These are phyloP conservation scores for Oryctes rhinoceros DNA, from an alignment of 1,140 invertebrate genomes.

Conservation along the genomic window DNA sequence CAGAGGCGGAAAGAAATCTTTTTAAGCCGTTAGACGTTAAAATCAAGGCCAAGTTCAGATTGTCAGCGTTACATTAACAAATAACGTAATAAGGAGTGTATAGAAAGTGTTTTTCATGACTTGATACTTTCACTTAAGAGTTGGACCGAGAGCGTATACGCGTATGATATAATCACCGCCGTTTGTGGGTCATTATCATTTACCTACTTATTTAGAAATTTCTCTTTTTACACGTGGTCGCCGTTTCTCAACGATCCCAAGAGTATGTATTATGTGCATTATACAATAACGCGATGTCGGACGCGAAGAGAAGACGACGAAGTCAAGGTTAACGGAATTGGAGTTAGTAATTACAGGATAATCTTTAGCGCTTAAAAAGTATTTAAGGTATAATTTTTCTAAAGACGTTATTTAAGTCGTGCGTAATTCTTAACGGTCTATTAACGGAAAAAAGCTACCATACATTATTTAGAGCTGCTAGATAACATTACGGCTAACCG, in stretches of 20 bases:
- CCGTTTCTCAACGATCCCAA: neutral
- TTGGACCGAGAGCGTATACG: neutral
- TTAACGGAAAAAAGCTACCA: too few species aligned
- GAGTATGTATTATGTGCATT: neutral
- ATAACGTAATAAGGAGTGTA: conserved; percentile 11
- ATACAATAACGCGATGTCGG: too few species aligned
- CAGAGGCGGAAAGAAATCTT: too few species aligned
- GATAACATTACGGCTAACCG: too few species aligned
- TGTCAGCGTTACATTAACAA: conserved; percentile 18
- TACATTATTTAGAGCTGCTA: too few species aligned
- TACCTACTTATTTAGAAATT: conserved; percentile 19
- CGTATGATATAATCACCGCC: conserved; percentile 15
- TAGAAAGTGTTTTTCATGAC: conserved; percentile 22
- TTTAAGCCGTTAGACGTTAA: neutral
- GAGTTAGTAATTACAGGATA: too few species aligned
- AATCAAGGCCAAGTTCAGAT: conserved; percentile 21
- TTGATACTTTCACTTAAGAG: conserved; percentile 6
- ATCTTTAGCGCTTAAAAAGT: too few species aligned
- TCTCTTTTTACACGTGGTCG: conserved; percentile 16
- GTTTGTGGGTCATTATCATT: conserved; percentile 21
- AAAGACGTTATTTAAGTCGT: too few species aligned
- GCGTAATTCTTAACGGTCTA: too few species aligned
- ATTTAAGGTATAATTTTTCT: too few species aligned
- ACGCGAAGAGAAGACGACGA: too few species aligned
- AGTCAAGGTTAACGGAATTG: too few species aligned